Evolutionary conservation across 2,113 vertebrate genomes (phyloP).

Genomic region (Anolis sagrei): DNA sequence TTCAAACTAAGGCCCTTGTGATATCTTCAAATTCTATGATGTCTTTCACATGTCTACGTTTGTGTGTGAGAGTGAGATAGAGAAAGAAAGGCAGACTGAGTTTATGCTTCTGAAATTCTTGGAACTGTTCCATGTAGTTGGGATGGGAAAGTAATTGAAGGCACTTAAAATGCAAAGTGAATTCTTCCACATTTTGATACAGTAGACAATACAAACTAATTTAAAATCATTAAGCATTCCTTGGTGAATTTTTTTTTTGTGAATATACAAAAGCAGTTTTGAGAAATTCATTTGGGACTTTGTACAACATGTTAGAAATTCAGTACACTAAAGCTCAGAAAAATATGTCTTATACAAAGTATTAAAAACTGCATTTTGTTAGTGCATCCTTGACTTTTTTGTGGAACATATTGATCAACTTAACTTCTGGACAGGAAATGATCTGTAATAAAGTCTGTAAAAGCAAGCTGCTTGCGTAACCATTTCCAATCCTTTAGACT

Average conservation of each 20-base stretch:
- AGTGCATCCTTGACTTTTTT: constrained; percentile 38
- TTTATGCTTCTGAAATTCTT: not conserved
- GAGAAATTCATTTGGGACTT: not conserved
- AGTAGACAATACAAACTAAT: not conserved
- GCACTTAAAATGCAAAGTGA: constrained; percentile 25
- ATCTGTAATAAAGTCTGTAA: constrained; percentile 30
- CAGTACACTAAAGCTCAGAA: not conserved
- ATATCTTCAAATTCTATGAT: no score
- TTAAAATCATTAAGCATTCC: constrained; percentile 24
- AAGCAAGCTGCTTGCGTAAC: constrained; percentile 44
- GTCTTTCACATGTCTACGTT: no score
- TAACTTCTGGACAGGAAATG: constrained; percentile 28
- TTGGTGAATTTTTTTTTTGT: constrained; percentile 34
- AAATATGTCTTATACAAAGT: constrained; percentile 45
- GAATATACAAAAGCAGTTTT: constrained; percentile 30
- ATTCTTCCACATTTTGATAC: not conserved
- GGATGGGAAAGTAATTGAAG: constrained; percentile 37
- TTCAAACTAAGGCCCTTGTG: no score
- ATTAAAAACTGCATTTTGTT: constrained; percentile 20
- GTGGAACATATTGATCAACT: constrained; percentile 49
- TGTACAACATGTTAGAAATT: constrained; percentile 8
- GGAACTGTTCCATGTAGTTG: not conserved
- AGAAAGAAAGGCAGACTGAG: not conserved
- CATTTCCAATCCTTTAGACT: constrained; percentile 29
- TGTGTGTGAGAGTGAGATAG: not conserved